A percentile compares a stretch with the other conserved stretches of the same genome.
phyloP scores from a whole-genome alignment of 2,113 vertebrate species.

The Hucho hucho region DNA sequence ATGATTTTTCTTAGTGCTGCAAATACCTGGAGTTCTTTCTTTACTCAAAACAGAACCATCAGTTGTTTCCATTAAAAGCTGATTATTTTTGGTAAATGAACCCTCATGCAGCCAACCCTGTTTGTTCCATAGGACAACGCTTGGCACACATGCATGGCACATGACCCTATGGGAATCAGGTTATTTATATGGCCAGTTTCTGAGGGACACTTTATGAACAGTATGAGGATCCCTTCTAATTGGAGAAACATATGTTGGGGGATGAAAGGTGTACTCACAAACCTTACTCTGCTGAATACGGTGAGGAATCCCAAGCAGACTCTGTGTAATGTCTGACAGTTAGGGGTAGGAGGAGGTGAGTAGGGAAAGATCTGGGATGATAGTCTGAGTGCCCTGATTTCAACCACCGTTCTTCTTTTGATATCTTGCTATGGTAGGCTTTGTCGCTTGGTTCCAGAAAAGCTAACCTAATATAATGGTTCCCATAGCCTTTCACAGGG shows the following conservation, averaged over 20 bases:
- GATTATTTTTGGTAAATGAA: conserved; percentile 60
- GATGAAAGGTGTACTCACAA: too few relatives aligned
- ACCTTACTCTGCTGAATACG: background rate
- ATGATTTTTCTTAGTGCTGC: conserved; percentile 27
- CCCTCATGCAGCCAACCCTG: conserved; percentile 39
- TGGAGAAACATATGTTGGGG: conserved; percentile 1
- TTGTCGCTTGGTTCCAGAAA: conserved; percentile 14
- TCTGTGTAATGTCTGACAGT: background rate
- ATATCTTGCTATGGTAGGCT: background rate
- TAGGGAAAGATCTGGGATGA: too few relatives aligned
- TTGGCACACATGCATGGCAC: conserved; percentile 30
- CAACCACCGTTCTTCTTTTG: background rate
- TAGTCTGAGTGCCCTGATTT: background rate
- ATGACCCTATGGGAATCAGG: conserved; percentile 22
- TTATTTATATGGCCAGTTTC: conserved; percentile 50
- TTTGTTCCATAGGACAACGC: conserved; percentile 59
- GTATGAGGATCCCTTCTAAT: conserved; percentile 14
- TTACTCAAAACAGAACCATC: conserved; percentile 47
- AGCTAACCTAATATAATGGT: conserved; percentile 1
- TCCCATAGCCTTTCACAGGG: background rate
- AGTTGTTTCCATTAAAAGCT: conserved; percentile 56
- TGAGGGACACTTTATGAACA: background rate
- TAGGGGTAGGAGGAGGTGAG: too few relatives aligned
- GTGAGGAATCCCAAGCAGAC: background rate
- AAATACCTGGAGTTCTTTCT: conserved; percentile 30